These are phyloP conservation scores for Drosophila kepulauana DNA, from an alignment of 1,140 invertebrate species.

Conservation along the genomic window DNA sequence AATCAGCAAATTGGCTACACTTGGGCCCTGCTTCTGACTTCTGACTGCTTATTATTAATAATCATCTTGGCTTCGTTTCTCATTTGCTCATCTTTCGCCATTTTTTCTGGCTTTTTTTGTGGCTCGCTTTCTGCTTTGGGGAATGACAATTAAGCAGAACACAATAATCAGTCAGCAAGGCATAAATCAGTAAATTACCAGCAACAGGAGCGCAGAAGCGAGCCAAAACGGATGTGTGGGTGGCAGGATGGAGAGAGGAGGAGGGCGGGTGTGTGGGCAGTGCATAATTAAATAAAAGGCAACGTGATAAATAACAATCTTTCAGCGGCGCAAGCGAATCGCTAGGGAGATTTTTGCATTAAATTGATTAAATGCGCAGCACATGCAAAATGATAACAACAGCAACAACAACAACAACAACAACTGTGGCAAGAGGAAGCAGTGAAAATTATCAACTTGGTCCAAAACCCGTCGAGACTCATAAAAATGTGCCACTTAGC, in stretches of 20 bases:
- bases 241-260: not conserved
- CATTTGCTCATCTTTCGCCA: conserved; percentile 15
- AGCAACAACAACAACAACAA: conserved; percentile 22
- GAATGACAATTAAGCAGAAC: conserved; percentile 76
- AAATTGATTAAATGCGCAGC: conserved; percentile 81
- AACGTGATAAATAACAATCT: conserved; percentile 82
- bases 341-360: conserved; percentile 79
- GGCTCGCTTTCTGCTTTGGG: conserved; percentile 57
- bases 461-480: conserved; percentile 76
- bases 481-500: conserved; percentile 83
- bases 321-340: conserved; percentile 67
- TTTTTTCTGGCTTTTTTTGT: conserved; percentile 13
- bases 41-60: conserved; percentile 79
- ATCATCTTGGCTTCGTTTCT: conserved; percentile 57
- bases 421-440: conserved; percentile 34
- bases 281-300: conserved; percentile 81
- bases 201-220: not conserved
- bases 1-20: conserved; percentile 82
- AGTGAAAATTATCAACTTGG: conserved; percentile 79
- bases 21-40: conserved; percentile 49
- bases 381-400: conserved; percentile 52
- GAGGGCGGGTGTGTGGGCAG: conserved; percentile 11
- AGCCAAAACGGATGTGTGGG: conserved; percentile 1
- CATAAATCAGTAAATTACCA: conserved; percentile 79
- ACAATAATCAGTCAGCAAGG: conserved; percentile 77